A percentile compares a stretch with the other conserved stretches of the same genome.
Evolutionary conservation across 2,113 vertebrate genomes (phyloP).

Genomic region (Myrmecobius fasciatus): DNA sequence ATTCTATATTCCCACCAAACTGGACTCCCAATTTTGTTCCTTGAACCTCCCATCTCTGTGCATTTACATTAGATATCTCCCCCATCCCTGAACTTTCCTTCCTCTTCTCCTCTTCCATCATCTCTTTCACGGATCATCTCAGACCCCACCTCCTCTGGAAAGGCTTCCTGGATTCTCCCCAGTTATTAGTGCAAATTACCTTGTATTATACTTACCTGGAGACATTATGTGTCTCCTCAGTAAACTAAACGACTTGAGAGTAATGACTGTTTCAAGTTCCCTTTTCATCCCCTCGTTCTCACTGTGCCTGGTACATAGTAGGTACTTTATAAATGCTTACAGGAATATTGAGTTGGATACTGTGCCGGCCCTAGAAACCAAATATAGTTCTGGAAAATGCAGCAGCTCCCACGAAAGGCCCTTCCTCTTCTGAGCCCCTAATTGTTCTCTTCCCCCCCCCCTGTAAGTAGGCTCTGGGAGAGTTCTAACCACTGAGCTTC

Average conservation of each 20-base stretch:
- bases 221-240: background rate
- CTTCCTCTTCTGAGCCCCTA: accelerated
- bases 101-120: too few relatives aligned
- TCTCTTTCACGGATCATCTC: background rate
- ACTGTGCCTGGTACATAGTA: background rate
- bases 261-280: background rate
- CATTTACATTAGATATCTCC: background rate
- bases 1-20: background rate
- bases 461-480: background rate
- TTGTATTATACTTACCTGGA: background rate
- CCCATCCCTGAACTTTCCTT: background rate
- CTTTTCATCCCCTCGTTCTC: background rate
- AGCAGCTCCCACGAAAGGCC: accelerated
- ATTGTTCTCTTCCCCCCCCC: accelerated
- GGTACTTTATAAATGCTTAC: background rate
- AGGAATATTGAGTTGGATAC: background rate
- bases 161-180: background rate
- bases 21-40: background rate
- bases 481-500: background rate
- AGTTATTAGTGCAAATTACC: background rate
- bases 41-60: background rate
- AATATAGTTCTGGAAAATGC: accelerated
- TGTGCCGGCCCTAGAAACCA: background rate
- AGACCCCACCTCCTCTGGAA: background rate
- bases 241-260: background rate